Conservation (phyloP, 2,888 invertebrate species). For the Camptogramma bilineatum region DNA sequence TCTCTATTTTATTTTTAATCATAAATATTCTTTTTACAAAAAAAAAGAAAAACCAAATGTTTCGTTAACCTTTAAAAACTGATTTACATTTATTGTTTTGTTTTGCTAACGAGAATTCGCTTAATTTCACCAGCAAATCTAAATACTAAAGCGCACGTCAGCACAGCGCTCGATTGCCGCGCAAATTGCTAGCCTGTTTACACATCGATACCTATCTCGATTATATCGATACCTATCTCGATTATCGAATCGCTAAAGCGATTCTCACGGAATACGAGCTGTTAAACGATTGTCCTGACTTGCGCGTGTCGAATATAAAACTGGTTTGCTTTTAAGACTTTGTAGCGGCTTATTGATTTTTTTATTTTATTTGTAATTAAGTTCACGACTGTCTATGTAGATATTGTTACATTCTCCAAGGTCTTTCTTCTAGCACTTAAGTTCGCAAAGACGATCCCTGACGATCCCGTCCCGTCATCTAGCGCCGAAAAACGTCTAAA, state of each 20-base stretch:
- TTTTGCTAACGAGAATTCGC: not conserved
- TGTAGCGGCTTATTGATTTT: constrained; percentile 12
- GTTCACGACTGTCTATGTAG: not conserved
- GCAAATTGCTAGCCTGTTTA: constrained; percentile 23
- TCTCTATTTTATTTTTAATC: too few species aligned
- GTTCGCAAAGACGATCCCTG: too few species aligned
- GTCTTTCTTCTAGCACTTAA: too few species aligned
- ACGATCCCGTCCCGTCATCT: too few species aligned
- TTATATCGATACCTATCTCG: constrained; percentile 47
- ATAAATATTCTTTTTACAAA: too few species aligned
- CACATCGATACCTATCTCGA: constrained; percentile 35
- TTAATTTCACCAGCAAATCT: constrained; percentile 1
- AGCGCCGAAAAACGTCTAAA: too few species aligned
- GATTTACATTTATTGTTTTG: too few species aligned
- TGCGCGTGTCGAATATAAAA: constrained; percentile 31
- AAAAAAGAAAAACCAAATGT: too few species aligned
- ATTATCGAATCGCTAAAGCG: constrained; percentile 50
- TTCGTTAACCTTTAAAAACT: too few species aligned
- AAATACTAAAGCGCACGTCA: constrained; percentile 15
- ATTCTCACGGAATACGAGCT: constrained; percentile 48
- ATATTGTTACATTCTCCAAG: not conserved
- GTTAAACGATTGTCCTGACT: constrained; percentile 37
- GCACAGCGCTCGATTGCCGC: constrained; percentile 1
- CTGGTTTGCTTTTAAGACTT: constrained; percentile 4
- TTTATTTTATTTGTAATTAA: too few species aligned